Evolutionary conservation across 1,140 invertebrate species (phyloP).

Genomic region (Solenopsis fugax): DNA sequence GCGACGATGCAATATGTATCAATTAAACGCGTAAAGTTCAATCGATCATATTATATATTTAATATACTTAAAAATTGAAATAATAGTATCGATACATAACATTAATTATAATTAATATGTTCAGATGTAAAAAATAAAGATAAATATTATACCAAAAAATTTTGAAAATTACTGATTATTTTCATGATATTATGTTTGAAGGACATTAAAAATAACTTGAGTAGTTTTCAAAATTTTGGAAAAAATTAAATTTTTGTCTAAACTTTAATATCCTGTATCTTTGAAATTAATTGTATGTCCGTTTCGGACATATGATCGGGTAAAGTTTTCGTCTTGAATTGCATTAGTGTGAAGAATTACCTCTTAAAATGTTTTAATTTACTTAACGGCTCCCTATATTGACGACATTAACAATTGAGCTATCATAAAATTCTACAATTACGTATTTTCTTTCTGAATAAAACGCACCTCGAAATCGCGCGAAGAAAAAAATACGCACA

Average conservation of each 20-base stretch:
- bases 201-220: too few relatives aligned
- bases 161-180: too few relatives aligned
- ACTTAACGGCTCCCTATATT: neutral
- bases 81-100: neutral
- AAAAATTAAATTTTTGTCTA: too few relatives aligned
- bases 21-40: neutral
- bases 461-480: constrained; percentile 49
- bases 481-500: constrained; percentile 60
- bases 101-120: neutral
- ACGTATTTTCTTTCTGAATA: constrained; percentile 44
- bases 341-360: too few relatives aligned
- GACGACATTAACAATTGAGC: constrained; percentile 32
- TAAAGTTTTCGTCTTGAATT: too few relatives aligned
- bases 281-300: too few relatives aligned
- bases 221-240: too few relatives aligned
- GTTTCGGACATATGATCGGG: too few relatives aligned
- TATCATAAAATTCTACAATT: constrained; percentile 6
- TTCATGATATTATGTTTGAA: too few relatives aligned
- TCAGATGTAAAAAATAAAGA: neutral
- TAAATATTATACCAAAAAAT: neutral
- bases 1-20: constrained; percentile 40
- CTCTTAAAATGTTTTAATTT: too few relatives aligned
- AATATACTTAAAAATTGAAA: neutral
- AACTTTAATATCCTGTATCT: too few relatives aligned
- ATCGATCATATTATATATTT: neutral